phyloP scores from a whole-genome alignment of 2,888 invertebrate species.

The Mactromeris polynyma region DNA sequence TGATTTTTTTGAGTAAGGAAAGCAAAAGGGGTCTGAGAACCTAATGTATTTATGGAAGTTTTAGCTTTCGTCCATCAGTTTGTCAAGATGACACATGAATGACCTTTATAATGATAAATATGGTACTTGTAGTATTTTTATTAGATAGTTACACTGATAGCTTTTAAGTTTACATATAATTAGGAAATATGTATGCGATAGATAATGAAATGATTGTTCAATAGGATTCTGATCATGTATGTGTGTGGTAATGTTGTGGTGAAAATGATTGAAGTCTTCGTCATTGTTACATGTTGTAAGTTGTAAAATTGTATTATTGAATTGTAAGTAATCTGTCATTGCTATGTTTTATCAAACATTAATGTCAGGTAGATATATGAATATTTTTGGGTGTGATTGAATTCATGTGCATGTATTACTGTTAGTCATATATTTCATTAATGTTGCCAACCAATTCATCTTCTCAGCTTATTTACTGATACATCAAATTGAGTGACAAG shows the following conservation, averaged over 20 bases:
- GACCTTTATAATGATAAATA: neutral
- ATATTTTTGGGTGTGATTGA: neutral
- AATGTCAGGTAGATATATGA: neutral
- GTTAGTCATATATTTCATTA: neutral
- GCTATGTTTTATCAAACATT: neutral
- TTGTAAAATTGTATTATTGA: conserved; percentile 1
- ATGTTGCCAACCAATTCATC: neutral
- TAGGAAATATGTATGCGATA: neutral
- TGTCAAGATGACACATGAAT: neutral
- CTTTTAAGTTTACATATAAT: neutral
- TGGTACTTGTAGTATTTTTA: neutral
- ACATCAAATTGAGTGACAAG: neutral
- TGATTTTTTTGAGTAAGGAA: neutral
- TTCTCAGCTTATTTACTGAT: neutral
- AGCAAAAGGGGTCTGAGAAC: neutral
- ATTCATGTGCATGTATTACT: neutral
- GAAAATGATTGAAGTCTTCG: neutral
- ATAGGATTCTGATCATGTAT: neutral
- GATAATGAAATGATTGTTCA: neutral
- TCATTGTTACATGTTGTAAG: neutral
- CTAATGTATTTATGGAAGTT: neutral
- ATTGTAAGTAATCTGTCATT: neutral
- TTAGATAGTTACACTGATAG: neutral
- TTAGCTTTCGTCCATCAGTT: neutral
- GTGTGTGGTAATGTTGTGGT: neutral